Base-by-base conservation (phyloP, 2,113 vertebrate species). In the Pseudopipra pipra region DNA sequence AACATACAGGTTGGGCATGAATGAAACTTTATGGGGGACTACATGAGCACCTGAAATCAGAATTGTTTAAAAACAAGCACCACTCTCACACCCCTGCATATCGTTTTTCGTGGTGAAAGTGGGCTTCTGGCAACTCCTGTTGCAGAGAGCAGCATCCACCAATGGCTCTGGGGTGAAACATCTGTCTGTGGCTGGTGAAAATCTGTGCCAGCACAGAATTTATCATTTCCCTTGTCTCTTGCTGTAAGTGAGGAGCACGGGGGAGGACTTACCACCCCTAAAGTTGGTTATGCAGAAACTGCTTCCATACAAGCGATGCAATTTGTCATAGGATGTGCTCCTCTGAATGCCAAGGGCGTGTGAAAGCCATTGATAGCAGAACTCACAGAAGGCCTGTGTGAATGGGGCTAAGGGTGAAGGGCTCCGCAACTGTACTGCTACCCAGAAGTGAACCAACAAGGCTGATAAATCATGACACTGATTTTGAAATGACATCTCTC, bases 101-200 rank as follows among this genome's bases (percentile, higher is more conserved):
- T 15, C 24, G 7, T 9, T 72, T 55, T 56, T 41, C 0, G 0
- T 62, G 46, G 25, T 62, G n/a, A 14, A 91, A 37, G 11, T 9
- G 4, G 28, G 21, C 5, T 82, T 30, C n/a, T 23, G 1, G 0
- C 5, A 3, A 16, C 54, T 55, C 24, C 1, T 1, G 2, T 30
- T 1, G 2, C 37, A 28, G 8, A 61, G 8, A 54, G 22, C 16
- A 83, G 49, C 28, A 76, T 8, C 18, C 71, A 43, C 9, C 61
- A 54, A 6, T 1, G 0, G 21, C 52, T 49, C 49, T 19, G 27
- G 23, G 9, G 33, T 55, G 14, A 72, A 71, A 72, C 44, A 85
- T 67, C 9, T 3, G 0, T 12, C 49, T 22, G 24, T 2, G 6
- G 44, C 41, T 68, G 30, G 35, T 22, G 28, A 77, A 85, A 86